Percentiles rank a stretch among this genome's conserved stretches.
Conservation (phyloP, 2,113 vertebrate genomes). For the Microtus montanus region DNA sequence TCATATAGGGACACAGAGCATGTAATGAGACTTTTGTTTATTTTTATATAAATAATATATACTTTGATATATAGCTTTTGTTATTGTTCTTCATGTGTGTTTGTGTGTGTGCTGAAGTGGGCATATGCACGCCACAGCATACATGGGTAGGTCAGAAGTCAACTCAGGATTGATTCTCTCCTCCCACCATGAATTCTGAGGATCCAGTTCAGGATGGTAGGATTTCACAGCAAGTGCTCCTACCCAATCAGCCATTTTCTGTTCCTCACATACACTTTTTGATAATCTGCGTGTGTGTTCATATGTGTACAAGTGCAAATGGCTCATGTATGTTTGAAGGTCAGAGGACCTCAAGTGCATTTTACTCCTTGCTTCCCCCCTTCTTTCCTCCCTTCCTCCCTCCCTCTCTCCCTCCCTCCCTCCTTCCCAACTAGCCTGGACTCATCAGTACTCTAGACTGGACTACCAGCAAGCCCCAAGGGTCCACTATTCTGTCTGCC, state of each 20-base stretch:
- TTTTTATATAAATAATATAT: neutral
- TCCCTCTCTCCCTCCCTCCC: too few species aligned
- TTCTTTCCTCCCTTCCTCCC: too few species aligned
- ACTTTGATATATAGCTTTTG: neutral
- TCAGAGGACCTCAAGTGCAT: neutral
- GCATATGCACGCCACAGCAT: too few species aligned
- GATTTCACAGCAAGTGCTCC: neutral
- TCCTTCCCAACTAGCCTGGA: neutral
- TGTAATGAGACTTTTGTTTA: neutral
- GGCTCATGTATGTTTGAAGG: neutral
- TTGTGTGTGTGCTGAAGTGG: neutral
- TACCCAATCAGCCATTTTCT: neutral
- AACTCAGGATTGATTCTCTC: neutral
- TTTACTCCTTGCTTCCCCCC: too few species aligned
- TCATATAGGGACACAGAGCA: neutral
- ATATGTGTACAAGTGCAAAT: neutral
- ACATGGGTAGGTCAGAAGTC: neutral
- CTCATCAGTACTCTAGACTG: neutral
- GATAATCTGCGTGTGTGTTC: neutral
- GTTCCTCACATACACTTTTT: neutral
- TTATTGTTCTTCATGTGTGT: neutral
- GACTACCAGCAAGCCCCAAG: neutral
- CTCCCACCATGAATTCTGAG: neutral
- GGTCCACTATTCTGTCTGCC: neutral
- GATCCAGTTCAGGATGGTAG: neutral